Evolutionary conservation across 1,140 invertebrate genomes (phyloP), one percentile per base, ranked within the genome.

Genomic region (Diabrotica undecimpunctata): DNA sequence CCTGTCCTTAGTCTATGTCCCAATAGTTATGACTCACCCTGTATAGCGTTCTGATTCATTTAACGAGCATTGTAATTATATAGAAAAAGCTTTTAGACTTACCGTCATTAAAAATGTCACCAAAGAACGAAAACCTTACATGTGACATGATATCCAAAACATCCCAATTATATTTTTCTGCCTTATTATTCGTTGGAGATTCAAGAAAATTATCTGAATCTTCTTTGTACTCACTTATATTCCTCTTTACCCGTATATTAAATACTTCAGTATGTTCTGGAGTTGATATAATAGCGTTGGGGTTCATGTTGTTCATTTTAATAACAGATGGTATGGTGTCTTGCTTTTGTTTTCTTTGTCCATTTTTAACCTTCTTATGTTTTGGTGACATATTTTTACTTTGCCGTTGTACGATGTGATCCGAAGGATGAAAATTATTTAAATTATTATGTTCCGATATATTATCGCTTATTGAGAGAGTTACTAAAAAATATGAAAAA

Each of bases 231-330:
- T 70, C 62, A 6, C 9, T 57, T 8, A 41, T 61, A n/a, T 57
- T 53, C 59, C 69, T 65, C 63, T 68, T 72, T 2, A 67, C 60
- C 52, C 71, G 39, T 37, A 74, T 71, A 38, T 70, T 64, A 60
- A 74, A 72, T 8, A 70, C 64, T 66, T 74, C 73, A 5, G 62
- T 70, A 53, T 74, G 73, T 59, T 71, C 67, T 3, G 67, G 61
- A 51, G 66, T 55, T 10, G 70, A 71, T n/a, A 73, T 68, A 37
- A 70, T 25, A 25, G 25, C 25, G 25, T 25, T 25, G 14, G 11
- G 35, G 35, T 55, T 14, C 12, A 3, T n/a, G 6, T 46, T 46
- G 41, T 46, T 46, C 41, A 46, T 46, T 46, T 46, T 25, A 25
- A 25, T 25, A 25, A 25, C 25, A 25, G 25, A 25, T 4, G 25